Percentiles rank a stretch among this genome's conserved stretches.
These are phyloP conservation scores for Agrilus planipennis DNA, from an alignment of 1,140 invertebrate species.

Conservation along the genomic window DNA sequence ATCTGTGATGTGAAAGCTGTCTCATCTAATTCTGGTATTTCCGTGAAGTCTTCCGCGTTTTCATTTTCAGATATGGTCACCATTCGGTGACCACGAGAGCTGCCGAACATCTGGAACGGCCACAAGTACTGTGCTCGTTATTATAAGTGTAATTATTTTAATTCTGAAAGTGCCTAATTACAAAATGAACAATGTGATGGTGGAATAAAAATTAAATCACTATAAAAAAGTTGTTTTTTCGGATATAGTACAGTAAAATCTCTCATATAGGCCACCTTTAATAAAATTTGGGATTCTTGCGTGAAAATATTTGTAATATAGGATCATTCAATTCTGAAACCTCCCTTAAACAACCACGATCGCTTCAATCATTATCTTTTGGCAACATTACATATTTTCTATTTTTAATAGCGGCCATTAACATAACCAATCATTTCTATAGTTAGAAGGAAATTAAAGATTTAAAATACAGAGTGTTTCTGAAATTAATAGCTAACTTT, in stretches of 20 bases:
- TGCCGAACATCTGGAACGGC: conserved; percentile 57
- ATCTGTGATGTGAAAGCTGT: conserved; percentile 24
- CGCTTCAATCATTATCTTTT: no score
- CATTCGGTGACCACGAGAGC: conserved; percentile 45
- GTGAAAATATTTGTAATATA: not conserved
- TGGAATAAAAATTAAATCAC: no score
- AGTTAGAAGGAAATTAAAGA: no score
- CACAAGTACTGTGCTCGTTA: conserved; percentile 48
- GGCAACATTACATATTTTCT: no score
- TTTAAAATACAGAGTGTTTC: no score
- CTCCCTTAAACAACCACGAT: no score
- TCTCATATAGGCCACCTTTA: not conserved
- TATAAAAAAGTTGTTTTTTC: not conserved
- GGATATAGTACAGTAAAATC: not conserved
- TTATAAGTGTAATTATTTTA: conserved; percentile 17
- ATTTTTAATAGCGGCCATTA: no score
- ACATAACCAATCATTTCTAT: no score
- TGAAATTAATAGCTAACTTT: no score
- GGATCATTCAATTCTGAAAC: no score
- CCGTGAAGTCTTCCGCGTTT: conserved; percentile 8
- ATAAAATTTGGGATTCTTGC: not conserved
- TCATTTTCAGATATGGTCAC: conserved; percentile 23
- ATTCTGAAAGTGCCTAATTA: conserved; percentile 3
- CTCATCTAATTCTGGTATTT: conserved; percentile 13
- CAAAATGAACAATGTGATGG: no score